Evolutionary conservation across 2,888 invertebrate species (phyloP), one percentile per base, ranked within the genome.

Genomic region (Clusia tigrina): DNA sequence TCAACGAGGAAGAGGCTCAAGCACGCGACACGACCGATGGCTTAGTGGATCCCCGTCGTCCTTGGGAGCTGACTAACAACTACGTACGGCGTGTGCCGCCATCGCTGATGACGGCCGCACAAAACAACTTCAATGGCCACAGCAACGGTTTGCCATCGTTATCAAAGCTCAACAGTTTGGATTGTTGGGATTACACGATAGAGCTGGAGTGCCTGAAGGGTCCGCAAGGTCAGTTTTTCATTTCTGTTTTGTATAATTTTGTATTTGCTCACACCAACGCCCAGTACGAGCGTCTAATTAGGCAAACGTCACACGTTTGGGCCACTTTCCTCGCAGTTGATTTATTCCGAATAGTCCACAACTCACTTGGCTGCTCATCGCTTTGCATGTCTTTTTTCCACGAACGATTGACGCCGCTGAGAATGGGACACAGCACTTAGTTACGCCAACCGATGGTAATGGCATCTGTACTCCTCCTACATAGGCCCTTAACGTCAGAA

Each of bases 131-230:
- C 53, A 42, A 69, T 54, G 65, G 64, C 53, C 48, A 37, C 23
- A 17, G 48, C 48, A 59, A 60, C 26, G 64, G 63, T 17, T 56
- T 71, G 48, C 20, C 68, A 6, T 71, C 73, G 51, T 62, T 77
- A 46, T 75, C 77, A 17, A 73, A 72, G 62, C 83, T 90, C 71
- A 90, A 89, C 78, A 91, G 92, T 58, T 83, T 93, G 82, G 93
- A 93, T 81, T 89, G 89, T 76, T 93, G 93, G 93, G 93, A 93
- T 86, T 93, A 93, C 81, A 90, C 91, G 54, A 91, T 93, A 74
- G 93, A 93, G 81, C 85, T 93, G 84, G 92, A 92, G 81, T 92
- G 91, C 82, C 86, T 92, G 73, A 88, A 90, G 81, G 91, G 90
- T 75, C 89, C 89, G 69, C 89, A 91, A 91, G 91, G 91, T 91